These are phyloP conservation scores for Orthosia cruda DNA, from an alignment of 2,888 invertebrate genomes.

Conservation along the genomic window DNA sequence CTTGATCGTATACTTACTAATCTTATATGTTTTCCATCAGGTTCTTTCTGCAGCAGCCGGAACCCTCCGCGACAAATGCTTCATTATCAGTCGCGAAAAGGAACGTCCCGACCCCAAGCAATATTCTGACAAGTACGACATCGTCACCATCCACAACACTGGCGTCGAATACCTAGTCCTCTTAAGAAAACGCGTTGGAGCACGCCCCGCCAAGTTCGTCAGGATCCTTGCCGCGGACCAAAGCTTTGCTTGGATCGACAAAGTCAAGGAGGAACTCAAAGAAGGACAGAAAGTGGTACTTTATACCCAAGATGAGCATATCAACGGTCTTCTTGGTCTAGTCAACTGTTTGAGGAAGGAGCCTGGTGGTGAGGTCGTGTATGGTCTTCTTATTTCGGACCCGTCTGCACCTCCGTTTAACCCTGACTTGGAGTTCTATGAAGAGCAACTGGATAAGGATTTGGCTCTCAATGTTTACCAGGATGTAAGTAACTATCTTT, in stretches of 20 bases:
- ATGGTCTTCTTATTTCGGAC: constrained; percentile 93
- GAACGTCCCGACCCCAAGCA: constrained; percentile 86
- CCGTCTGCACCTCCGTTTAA: constrained; percentile 93
- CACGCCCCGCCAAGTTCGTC: constrained; percentile 88
- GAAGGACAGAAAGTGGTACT: constrained; percentile 92
- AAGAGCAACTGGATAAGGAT: constrained; percentile 93
- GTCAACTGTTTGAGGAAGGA: constrained; percentile 97
- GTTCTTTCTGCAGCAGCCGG: constrained; percentile 86
- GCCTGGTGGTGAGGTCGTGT: constrained; percentile 93
- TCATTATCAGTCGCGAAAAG: constrained; percentile 92
- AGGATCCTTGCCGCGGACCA: constrained; percentile 84
- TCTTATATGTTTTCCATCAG: constrained; percentile 67
- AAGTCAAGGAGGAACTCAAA: constrained; percentile 86
- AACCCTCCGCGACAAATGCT: constrained; percentile 92
- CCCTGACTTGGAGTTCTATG: constrained; percentile 93
- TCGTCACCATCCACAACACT: constrained; percentile 88
- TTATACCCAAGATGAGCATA: constrained; percentile 93
- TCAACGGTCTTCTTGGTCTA: constrained; percentile 97
- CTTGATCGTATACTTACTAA: not conserved
- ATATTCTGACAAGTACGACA: constrained; percentile 86
- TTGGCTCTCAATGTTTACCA: constrained; percentile 95
- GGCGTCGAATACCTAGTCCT: constrained; percentile 91
- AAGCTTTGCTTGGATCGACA: constrained; percentile 90
- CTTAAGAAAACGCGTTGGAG: constrained; percentile 88
- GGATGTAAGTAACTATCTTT: constrained; percentile 83